phyloP scores from a whole-genome alignment of 2,888 invertebrate species.

The Xestia sexstrigata region DNA sequence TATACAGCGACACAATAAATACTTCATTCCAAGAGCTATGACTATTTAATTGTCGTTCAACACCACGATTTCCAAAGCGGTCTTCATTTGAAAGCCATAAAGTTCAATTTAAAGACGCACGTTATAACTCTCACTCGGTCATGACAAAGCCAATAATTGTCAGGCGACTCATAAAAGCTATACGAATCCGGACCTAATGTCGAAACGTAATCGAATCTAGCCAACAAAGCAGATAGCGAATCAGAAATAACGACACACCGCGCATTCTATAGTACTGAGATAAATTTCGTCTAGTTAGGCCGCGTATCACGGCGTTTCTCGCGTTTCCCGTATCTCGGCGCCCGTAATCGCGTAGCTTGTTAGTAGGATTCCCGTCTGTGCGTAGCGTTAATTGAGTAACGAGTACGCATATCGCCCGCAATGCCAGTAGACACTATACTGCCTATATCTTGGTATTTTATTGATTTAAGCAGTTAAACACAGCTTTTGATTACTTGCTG shows the following conservation, averaged over 20 bases:
- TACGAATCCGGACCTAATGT: conserved; percentile 53
- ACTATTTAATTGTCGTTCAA: conserved; percentile 42
- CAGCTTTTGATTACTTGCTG: conserved; percentile 55
- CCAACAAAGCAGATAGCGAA: conserved; percentile 60
- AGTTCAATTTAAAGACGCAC: conserved; percentile 56
- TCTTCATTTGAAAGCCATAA: conserved; percentile 56
- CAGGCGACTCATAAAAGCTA: conserved; percentile 60
- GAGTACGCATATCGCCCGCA: conserved; percentile 73
- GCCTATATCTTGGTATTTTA: conserved; percentile 53
- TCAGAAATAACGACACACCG: conserved; percentile 68
- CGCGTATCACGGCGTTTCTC: conserved; percentile 72
- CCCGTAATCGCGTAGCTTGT: conserved; percentile 75
- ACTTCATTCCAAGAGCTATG: conserved; percentile 17
- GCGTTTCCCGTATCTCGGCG: conserved; percentile 69
- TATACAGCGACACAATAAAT: conserved; percentile 24
- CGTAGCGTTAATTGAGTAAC: conserved; percentile 82
- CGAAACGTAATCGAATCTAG: conserved; percentile 57
- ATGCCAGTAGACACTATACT: conserved; percentile 57
- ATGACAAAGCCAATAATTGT: conserved; percentile 58
- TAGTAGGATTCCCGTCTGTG: conserved; percentile 76
- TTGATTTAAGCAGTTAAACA: conserved; percentile 61
- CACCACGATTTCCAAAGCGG: conserved; percentile 46
- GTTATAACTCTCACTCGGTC: conserved; percentile 50
- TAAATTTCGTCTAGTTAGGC: conserved; percentile 78
- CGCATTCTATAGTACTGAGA: conserved; percentile 81